phyloP scores from a whole-genome alignment of 2,113 vertebrate species.

The Alethe diademata region DNA sequence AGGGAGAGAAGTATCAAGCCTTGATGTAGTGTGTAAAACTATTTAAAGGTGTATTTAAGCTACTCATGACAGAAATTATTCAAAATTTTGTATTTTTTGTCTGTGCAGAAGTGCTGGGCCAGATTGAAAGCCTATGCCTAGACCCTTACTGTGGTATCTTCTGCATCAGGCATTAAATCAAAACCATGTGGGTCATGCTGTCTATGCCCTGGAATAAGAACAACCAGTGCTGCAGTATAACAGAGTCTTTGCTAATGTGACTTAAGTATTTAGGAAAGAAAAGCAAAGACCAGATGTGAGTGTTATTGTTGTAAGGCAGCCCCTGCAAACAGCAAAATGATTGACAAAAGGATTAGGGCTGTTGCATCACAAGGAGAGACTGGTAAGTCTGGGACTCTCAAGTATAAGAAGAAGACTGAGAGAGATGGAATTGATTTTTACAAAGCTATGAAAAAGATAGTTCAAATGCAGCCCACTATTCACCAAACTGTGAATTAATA shows the following conservation, averaged over 20 bases:
- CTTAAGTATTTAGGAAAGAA: background rate
- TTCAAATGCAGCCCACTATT: background rate
- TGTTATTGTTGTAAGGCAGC: background rate
- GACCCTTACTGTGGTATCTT: background rate
- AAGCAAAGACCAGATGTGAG: background rate
- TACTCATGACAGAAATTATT: background rate
- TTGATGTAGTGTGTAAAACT: background rate
- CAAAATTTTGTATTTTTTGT: background rate
- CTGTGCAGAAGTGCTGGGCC: background rate
- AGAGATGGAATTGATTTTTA: background rate
- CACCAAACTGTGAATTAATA: background rate
- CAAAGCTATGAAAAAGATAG: background rate
- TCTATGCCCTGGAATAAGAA: background rate
- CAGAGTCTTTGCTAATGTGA: background rate
- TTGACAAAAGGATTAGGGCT: background rate
- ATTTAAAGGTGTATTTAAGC: background rate
- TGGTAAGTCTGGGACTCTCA: background rate
- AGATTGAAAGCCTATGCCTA: background rate
- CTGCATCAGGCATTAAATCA: background rate
- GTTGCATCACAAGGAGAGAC: background rate
- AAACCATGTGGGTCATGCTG: rapidly evolving
- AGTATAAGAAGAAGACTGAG: background rate
- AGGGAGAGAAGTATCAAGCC: background rate
- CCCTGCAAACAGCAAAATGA: background rate
- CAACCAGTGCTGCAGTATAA: background rate